Evolutionary conservation across 2,113 vertebrate species (phyloP).

Genomic region (Salvelinus sp.): DNA sequence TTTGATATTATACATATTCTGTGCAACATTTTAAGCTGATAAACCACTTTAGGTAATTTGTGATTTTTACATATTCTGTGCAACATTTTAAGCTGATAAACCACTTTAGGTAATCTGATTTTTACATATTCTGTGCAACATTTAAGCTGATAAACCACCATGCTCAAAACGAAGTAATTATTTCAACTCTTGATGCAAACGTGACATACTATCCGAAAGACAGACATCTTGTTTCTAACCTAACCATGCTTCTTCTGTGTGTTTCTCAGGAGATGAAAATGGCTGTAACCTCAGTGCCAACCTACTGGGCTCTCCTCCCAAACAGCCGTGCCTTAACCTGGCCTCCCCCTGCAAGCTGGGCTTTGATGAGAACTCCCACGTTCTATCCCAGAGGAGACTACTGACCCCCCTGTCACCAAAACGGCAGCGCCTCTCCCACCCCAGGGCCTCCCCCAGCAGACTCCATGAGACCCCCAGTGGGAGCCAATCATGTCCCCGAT

Average conservation of each 20-base stretch:
- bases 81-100: no score
- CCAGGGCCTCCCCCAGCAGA: slow-evolving; percentile 22
- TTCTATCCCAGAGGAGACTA: neutral
- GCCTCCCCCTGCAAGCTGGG: slow-evolving; percentile 68
- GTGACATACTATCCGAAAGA: neutral
- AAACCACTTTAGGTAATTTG: no score
- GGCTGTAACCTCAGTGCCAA: slow-evolving; percentile 78
- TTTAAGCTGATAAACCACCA: no score
- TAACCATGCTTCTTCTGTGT: neutral
- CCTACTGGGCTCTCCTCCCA: slow-evolving; percentile 81
- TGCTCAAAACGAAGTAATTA: no score
- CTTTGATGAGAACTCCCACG: slow-evolving; percentile 76
- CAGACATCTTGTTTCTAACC: no score
- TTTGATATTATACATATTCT: no score
- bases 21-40: no score
- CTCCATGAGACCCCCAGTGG: slow-evolving; percentile 59
- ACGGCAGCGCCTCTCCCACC: slow-evolving; percentile 20
- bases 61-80: no score
- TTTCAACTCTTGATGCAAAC: neutral
- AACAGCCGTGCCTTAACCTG: slow-evolving; percentile 73
- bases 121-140: no score
- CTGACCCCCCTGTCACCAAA: neutral
- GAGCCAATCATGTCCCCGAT: neutral
- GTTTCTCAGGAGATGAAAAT: slow-evolving; percentile 83
- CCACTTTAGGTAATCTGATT: neutral